Conservation (phyloP, 1,140 invertebrate species). For the Trissolcus basalis region DNA sequence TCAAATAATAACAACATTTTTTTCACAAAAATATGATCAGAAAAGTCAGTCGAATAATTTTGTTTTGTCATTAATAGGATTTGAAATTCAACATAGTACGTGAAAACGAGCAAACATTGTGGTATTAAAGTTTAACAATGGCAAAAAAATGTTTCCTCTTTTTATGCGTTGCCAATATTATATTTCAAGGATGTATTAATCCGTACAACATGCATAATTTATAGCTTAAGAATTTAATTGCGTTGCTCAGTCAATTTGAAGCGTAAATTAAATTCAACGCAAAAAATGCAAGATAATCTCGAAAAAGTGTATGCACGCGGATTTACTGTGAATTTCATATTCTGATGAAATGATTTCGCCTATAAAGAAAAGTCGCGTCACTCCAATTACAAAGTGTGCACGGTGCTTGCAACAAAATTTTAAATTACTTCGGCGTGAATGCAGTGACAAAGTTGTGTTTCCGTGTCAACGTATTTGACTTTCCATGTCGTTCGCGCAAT, state of each 20-base stretch:
- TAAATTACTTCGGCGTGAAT: constrained; percentile 6
- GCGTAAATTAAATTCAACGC: constrained; percentile 5
- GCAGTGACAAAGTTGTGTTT: constrained; percentile 8
- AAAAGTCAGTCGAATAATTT: too few species aligned
- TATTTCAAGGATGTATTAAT: too few species aligned
- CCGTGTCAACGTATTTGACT: constrained; percentile 6
- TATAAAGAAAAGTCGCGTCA: constrained; percentile 3
- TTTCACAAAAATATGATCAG: not conserved
- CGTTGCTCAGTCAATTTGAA: constrained; percentile 12
- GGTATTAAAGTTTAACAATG: too few species aligned
- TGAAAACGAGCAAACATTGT: too few species aligned
- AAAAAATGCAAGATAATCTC: constrained; percentile 14
- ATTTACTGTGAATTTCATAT: constrained; percentile 9
- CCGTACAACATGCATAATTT: too few species aligned
- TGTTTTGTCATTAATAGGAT: too few species aligned
- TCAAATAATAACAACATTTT: constrained; percentile 8
- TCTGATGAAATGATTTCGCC: constrained; percentile 1
- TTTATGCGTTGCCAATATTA: too few species aligned
- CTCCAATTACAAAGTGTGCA: constrained; percentile 12
- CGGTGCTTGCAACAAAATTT: constrained; percentile 5
- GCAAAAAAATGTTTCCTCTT: not conserved
- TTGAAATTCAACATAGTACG: not conserved
- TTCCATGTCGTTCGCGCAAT: constrained; percentile 15
- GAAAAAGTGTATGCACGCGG: constrained; percentile 2
- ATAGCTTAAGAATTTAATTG: not conserved